Conservation (phyloP, 2,797 vertebrate genomes). For the Knipowitschia caucasica region DNA sequence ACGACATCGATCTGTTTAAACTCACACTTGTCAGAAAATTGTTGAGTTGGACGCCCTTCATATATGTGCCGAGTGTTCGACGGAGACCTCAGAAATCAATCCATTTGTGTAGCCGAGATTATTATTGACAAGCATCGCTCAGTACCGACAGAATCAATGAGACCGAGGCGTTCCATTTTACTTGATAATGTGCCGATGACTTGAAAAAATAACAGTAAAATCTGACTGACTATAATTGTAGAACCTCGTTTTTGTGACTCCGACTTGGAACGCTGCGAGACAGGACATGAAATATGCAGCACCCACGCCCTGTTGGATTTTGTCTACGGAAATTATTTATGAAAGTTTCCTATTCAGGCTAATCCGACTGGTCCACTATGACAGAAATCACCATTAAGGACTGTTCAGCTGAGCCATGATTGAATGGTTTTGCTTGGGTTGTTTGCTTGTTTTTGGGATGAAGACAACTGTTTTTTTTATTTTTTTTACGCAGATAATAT, state of each 20-base stretch:
- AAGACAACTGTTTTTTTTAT: too few relatives aligned
- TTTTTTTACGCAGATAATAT: too few relatives aligned
- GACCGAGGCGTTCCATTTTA: neutral
- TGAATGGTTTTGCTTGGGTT: too few relatives aligned
- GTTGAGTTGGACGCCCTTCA: neutral
- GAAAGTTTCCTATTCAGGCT: neutral
- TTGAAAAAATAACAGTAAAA: neutral
- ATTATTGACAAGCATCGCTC: neutral
- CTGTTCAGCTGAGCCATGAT: too few relatives aligned
- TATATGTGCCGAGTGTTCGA: neutral
- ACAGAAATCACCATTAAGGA: neutral
- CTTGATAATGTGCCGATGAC: neutral
- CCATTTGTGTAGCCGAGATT: neutral
- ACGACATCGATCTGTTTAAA: too few relatives aligned
- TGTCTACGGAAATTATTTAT: constrained; percentile 3
- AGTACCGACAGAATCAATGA: neutral
- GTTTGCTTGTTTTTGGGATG: too few relatives aligned
- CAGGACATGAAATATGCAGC: constrained; percentile 1
- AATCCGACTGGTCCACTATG: neutral
- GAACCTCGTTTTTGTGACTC: neutral
- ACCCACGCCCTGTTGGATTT: constrained; percentile 1
- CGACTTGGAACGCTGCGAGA: neutral
- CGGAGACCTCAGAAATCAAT: neutral
- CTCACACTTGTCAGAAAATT: neutral
- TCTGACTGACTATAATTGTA: neutral